Base-by-base conservation (phyloP, 2,113 vertebrate species). In the Ornithorhynchus anatinus region DNA sequence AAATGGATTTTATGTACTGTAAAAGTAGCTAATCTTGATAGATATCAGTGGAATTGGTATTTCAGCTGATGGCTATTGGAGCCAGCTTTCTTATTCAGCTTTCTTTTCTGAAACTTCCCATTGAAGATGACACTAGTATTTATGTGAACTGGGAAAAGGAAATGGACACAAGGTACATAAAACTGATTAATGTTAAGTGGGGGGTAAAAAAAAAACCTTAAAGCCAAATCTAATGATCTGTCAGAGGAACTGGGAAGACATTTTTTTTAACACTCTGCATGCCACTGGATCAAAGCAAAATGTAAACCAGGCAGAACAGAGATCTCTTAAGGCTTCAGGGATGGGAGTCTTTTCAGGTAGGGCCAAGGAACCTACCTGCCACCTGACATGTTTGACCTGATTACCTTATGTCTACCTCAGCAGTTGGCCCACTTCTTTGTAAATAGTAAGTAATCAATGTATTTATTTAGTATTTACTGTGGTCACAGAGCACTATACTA, bases 1-100 rank as follows among this genome's bases (percentile, higher is more conserved):
- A 92, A 92, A 90, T 92, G 89, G 89, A 91, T 93, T 92, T 91
- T 90, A 91, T 90, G 91, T 90, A 92, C 89, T 91, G 90, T 86
- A 89, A 92, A 92, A 88, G 86, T 88, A 89, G 77, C 88, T 92
- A 91, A 91, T 92, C 87, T 92, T 93, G 91, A 92, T 90, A 90
- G 86, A 91, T 91, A 64, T 68, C 66, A 68, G 84, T 89, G 79
- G 79, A 89, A 91, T 89, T 81, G 64, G 81, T 79, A 89, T 91
- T 90, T 86, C 64, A 89, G 86, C 69, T 75, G 80, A 90, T 86
- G 81, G 89, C 85, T 87, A 77, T 81, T 80, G 77, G 87, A 90
- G 83, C 85, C 88, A 91, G 88, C 82, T 85, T 89, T 84, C 83
- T 81, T 67, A 67, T 84, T 76, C 73, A 89, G 87, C 79, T 90